Base-by-base conservation (phyloP, 2,888 invertebrate genomes). In the Mesorhabditis spiculigera region DNA sequence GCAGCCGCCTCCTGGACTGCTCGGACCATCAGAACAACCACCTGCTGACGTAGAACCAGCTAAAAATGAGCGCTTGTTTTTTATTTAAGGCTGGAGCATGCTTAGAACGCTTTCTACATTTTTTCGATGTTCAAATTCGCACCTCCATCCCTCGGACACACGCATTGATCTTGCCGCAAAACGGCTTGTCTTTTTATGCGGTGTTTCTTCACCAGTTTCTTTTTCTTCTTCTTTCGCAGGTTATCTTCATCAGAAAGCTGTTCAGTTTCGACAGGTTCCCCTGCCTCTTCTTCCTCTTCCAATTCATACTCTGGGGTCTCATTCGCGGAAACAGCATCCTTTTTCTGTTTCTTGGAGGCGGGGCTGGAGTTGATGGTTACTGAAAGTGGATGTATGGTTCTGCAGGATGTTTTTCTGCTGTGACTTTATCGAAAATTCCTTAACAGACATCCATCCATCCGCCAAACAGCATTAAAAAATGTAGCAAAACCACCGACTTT, bases 101-200 rank as follows among this genome's bases (percentile, higher is more conserved):
- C 28, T 28, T 28, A 28, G 28, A 28, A 28, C 28, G 28, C 28
- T 28, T 28, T 28, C 28, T 28, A 28, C 28, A 28, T 28, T 28
- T 28, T 28, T 28, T 28, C 28, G 28, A 28, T 28, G n/a, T 50
- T 50, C 58, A 50, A 50, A 50, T 50, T 50, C 58, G 8, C 58
- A 50, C 58, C 58, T 50, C n/a, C n/a, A 10, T 10, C 8, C n/a
- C 58, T 50, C n/a, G 58, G 58, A n/a, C 58, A 50, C 1, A 50
- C 58, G 58, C 58, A 50, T 50, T 50, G 58, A 13, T 50, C 58
- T 50, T 50, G 58, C n/a, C 10, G n/a, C 58, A 50, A 50, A n/a
- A 50, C 28, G 3, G 28, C 58, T 50, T 50, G 10, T 50, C 58
- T 50, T n/a, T 50, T 50, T n/a, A 50, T n/a, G 8, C 58, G 58